Base-by-base conservation (phyloP, 2,888 invertebrate species). In the Oxyteleia sp. region DNA sequence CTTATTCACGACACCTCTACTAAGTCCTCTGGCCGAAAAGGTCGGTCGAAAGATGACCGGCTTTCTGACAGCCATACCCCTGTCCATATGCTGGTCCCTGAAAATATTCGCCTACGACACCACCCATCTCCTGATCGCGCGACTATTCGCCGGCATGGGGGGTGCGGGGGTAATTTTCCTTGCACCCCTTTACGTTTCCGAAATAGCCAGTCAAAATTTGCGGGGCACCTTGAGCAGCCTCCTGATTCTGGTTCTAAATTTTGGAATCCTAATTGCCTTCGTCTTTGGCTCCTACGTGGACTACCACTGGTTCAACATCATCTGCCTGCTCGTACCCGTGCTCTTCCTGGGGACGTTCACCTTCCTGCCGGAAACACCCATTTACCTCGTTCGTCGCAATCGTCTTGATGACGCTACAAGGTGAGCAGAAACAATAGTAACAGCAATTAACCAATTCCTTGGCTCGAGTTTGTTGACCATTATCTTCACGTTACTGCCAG, bases 111-210 rank as follows among this genome's bases (percentile, higher is more conserved):
- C 95, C 0, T 91, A 90, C 1, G 93, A 94, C 11, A 90, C 94
- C 0, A 86, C 85, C 0, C 90, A 94, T 41, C 92, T 96, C 0
- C 91, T 95, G 26, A 88, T 93, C 0, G 95, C 95, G 0, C 93
- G 95, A 59, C 94, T 96, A 47, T 86, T 96, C 0, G 93, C 94
- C 0, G 96, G 96, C 0, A 87, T 95, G 0, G 94, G 94, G 0
- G 94, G 94, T 0, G 95, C 95, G 0, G 94, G 94, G 0, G 91
- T 94, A 0, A 90, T 95, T 4, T 94, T 95, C 7, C 93, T 95
- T 35, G 94, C 94, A 0, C 96, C 96, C 0, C 94, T 96, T n/a
- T 95, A 94, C 89, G 94, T 95, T 20, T 94, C 95, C 0, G 97
- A 97, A 91, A 94, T 96, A 0, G 94, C 96, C 0, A 95, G 96